phyloP scores from a whole-genome alignment of 1,140 invertebrate species.

The Helicorthomorpha holstii region DNA sequence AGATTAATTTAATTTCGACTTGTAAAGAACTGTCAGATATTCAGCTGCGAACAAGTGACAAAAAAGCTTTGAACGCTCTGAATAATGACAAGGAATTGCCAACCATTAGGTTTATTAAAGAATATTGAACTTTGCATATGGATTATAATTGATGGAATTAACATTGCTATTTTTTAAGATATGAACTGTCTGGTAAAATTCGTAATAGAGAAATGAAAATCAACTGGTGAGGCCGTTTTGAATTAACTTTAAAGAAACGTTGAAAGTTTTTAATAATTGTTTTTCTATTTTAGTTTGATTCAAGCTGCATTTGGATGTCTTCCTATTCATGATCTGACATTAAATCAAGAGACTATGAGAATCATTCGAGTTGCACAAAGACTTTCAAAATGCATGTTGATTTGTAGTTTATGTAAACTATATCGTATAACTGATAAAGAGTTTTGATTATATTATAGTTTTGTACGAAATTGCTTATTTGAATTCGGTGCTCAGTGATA shows the following conservation, averaged over 20 bases:
- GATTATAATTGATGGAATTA: too few relatives aligned
- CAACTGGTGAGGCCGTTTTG: conserved; percentile 44
- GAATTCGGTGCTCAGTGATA: too few relatives aligned
- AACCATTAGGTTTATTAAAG: conserved; percentile 31
- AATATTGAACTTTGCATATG: too few relatives aligned
- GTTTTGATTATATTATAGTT: too few relatives aligned
- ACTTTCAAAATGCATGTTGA: conserved; percentile 50
- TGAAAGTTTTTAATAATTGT: neutral
- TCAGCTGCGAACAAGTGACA: conserved; percentile 39
- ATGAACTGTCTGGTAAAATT: conserved; percentile 41
- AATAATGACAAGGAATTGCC: conserved; percentile 36
- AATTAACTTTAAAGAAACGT: too few relatives aligned
- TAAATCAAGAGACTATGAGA: conserved; percentile 48
- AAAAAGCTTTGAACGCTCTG: conserved; percentile 36
- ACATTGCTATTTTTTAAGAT: conserved; percentile 27
- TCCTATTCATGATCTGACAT: conserved; percentile 41
- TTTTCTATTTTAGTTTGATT: conserved; percentile 38
- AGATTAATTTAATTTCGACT: conserved; percentile 28
- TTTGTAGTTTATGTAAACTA: too few relatives aligned
- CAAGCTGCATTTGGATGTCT: conserved; percentile 53
- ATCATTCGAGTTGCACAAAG: conserved; percentile 46
- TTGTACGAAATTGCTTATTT: too few relatives aligned
- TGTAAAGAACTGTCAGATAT: conserved; percentile 42
- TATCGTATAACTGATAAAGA: too few relatives aligned
- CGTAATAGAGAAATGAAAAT: conserved; percentile 43